A percentile compares a stretch with the other conserved stretches of the same genome.
phyloP scores from a whole-genome alignment of 2,113 vertebrate species.

The Sander vitreus region DNA sequence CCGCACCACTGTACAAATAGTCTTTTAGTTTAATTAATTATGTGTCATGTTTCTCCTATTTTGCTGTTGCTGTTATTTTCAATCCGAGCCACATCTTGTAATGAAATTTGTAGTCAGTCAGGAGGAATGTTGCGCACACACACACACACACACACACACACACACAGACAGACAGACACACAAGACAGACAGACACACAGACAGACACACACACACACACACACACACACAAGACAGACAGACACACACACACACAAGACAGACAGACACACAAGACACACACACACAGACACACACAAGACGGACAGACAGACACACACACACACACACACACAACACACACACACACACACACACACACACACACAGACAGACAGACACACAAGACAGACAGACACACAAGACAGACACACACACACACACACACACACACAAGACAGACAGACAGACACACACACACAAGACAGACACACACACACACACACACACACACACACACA shows the following conservation, averaged over 20 bases:
- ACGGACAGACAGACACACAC: background rate
- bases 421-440: too few relatives aligned
- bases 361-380: slow-evolving; percentile 16
- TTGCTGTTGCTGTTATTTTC: slow-evolving; percentile 66
- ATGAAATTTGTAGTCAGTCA: slow-evolving; percentile 46
- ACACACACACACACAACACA: too few relatives aligned
- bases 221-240: background rate
- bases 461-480: too few relatives aligned
- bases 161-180: background rate
- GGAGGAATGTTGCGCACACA: slow-evolving; percentile 7
- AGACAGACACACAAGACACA: too few relatives aligned
- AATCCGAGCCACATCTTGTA: slow-evolving; percentile 40
- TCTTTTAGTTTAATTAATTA: slow-evolving; percentile 72
- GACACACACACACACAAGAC: too few relatives aligned
- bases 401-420: too few relatives aligned
- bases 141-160: background rate
- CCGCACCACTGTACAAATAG: slow-evolving; percentile 32
- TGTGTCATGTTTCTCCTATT: slow-evolving; percentile 69
- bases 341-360: background rate
- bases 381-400: too few relatives aligned
- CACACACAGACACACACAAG: too few relatives aligned
- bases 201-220: too few relatives aligned
- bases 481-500: too few relatives aligned
- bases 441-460: too few relatives aligned
- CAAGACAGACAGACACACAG: too few relatives aligned